A percentile compares a stretch with the other conserved stretches of the same genome.
Evolutionary conservation across 2,113 vertebrate species (phyloP).

Genomic region (Bubo blakistoni): DNA sequence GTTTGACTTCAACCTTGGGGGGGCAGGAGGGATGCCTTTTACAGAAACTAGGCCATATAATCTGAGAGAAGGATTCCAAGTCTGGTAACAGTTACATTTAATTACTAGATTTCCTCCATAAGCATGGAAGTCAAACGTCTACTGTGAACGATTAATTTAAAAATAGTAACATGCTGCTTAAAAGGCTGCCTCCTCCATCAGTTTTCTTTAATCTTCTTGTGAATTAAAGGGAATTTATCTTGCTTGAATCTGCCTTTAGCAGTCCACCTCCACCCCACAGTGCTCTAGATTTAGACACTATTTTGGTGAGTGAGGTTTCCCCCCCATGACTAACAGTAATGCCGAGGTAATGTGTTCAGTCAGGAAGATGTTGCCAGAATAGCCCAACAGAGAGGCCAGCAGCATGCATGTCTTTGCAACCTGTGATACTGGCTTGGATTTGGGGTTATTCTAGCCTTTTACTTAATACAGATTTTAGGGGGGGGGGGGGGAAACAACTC

Average conservation of each 20-base stretch:
- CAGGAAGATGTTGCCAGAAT: not conserved
- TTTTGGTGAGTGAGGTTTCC: not conserved
- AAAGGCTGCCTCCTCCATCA: not conserved
- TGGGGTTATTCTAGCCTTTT: not conserved
- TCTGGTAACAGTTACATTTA: constrained; percentile 24
- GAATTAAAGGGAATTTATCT: not conserved
- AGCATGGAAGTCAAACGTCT: constrained; percentile 31
- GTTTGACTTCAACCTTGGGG: constrained; percentile 9
- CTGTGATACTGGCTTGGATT: not conserved
- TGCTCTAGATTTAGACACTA: not conserved
- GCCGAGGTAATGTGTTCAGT: not conserved
- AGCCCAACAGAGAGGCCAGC: not conserved
- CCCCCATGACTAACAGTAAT: accelerated
- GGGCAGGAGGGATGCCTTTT: not conserved
- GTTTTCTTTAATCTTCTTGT: not conserved
- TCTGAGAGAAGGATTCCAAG: not conserved
- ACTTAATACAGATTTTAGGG: not conserved
- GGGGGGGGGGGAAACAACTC: not conserved
- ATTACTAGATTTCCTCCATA: not conserved
- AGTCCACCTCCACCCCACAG: not conserved
- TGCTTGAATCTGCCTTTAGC: not conserved
- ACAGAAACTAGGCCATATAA: constrained; percentile 27
- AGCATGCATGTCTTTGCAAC: not conserved
- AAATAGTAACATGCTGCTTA: constrained; percentile 17
- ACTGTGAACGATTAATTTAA: constrained; percentile 4